Base-by-base conservation (phyloP, 2,797 vertebrate species). In the Tamandua tetradactyla region DNA sequence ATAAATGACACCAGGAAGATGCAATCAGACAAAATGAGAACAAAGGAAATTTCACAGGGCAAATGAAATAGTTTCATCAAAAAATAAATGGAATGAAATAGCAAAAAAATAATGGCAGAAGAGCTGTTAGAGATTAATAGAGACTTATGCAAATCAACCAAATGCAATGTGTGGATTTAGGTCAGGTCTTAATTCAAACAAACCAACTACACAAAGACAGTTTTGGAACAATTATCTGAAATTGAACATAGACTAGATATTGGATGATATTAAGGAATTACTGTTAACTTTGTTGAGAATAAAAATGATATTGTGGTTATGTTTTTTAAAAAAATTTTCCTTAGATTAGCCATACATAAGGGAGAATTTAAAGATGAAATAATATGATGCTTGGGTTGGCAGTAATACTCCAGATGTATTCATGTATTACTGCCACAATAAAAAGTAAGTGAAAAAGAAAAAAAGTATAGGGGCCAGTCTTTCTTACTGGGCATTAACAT, bases 351-450 rank as follows among this genome's bases (percentile, higher is more conserved):
- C 22, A 22, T 32, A 80, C n/a, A 76, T 15, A 37, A 87, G 5
- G 35, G 79, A 92, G 40, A 55, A 35, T 49, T 89, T 52, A 68
- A 35, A 91, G 35, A 55, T 66, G 23, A 75, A 87, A 66, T 7
- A 2, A 47, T 64, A 35, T 10, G 47, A 82, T 69, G 14, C 69
- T 82, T 57, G 59, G 27, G 35, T 57, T 88, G 7, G 12, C n/a
- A 92, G 83, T 94, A 71, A 23, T 93, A 83, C 7, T 92, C 78
- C n/a, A 89, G 27, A 44, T 57, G 62, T 30, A 87, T 44, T 91
- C 30, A 32, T 35, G 8, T 35, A 61, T 61, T 61, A 80, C 17
- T 69, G 72, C 40, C 47, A 42, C 5, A 68, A 30, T 91, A 74
- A 61, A 87, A 74, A 71, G 10, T 22, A 42, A 92, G n/a, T 79